Percentiles rank a stretch among this genome's conserved stretches.
Conservation (phyloP, 1,140 invertebrate species). For the Galendromus occidentalis region DNA sequence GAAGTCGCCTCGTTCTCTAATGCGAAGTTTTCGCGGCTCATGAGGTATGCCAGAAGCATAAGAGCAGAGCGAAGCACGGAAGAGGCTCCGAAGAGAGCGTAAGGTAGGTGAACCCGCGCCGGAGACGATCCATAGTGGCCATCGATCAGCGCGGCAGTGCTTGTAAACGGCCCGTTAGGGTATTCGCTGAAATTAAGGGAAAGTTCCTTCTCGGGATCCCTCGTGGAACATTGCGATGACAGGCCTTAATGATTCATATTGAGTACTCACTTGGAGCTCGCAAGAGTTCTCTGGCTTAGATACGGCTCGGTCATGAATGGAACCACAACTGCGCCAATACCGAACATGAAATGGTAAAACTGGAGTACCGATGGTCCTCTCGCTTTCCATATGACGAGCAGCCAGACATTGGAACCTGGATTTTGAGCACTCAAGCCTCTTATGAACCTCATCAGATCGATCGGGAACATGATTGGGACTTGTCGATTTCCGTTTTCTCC, state of each 20-base stretch:
- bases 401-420: slow-evolving; percentile 7
- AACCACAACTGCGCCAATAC: background rate
- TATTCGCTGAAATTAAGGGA: no score
- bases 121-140: no score
- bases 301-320: background rate
- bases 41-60: background rate
- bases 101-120: background rate
- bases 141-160: no score
- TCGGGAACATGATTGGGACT: background rate
- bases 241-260: no score
- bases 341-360: slow-evolving; percentile 7
- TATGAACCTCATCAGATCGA: background rate
- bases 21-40: background rate
- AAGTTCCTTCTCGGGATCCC: no score
- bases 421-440: background rate
- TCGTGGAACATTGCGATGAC: no score
- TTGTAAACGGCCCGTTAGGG: no score
- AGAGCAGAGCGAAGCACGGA: background rate
- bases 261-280: no score
- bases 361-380: background rate
- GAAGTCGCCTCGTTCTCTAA: background rate
- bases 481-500: background rate
- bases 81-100: background rate
- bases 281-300: background rate
- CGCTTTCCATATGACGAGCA: background rate